Conservation (phyloP, 2,888 invertebrate genomes). For the Cynaeus angustus region DNA sequence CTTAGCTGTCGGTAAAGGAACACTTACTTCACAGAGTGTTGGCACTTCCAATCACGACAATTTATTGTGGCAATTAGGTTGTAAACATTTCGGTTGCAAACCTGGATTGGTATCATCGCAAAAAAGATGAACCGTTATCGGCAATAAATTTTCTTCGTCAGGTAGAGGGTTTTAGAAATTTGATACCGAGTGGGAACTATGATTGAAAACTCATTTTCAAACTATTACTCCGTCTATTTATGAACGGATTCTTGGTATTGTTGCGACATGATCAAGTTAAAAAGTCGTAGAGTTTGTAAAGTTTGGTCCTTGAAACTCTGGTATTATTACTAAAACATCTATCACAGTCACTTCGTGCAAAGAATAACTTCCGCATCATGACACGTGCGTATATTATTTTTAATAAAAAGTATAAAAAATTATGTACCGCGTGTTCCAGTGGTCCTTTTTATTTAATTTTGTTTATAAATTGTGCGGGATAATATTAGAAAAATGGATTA, state of each 20-base stretch:
- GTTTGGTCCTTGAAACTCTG: constrained; percentile 22
- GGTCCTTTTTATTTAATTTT: too few relatives aligned
- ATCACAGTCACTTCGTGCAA: constrained; percentile 26
- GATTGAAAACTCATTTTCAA: background rate
- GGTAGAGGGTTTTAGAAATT: background rate
- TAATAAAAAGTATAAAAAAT: background rate
- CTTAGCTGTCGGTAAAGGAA: background rate
- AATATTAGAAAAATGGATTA: too few relatives aligned
- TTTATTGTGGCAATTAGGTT: constrained; percentile 35
- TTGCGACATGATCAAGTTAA: constrained; percentile 3
- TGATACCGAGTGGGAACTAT: too few relatives aligned
- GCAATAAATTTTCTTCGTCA: constrained; percentile 21
- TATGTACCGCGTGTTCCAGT: too few relatives aligned
- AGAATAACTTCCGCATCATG: constrained; percentile 23
- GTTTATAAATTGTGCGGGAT: too few relatives aligned
- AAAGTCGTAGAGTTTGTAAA: background rate
- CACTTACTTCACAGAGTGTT: background rate
- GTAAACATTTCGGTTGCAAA: background rate
- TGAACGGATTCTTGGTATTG: background rate
- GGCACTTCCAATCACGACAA: constrained; percentile 12
- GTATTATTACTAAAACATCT: constrained; percentile 31
- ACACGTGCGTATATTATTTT: constrained; percentile 10
- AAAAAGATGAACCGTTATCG: constrained; percentile 23
- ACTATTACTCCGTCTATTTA: background rate
- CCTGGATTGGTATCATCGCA: background rate